Evolutionary conservation across 2,113 vertebrate species (phyloP).

Genomic region (Ifrita kowaldi): DNA sequence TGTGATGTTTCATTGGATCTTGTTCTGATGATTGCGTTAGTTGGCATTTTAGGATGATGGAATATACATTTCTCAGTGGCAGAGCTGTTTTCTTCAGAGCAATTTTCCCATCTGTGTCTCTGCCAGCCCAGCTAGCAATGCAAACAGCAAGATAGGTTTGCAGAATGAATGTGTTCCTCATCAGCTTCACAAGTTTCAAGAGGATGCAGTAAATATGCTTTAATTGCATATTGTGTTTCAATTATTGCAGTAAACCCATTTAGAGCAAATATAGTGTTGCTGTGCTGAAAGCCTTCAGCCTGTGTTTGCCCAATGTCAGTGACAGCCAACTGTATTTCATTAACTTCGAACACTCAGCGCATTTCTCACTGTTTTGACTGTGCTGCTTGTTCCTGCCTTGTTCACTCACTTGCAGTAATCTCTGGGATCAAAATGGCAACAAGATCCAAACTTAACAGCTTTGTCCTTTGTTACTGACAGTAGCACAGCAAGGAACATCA

Average conservation of each 20-base stretch:
- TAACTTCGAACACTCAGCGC: neutral
- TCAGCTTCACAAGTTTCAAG: neutral
- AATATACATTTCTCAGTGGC: neutral
- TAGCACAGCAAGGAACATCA: neutral
- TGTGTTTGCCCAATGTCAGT: neutral
- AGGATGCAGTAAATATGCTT: constrained; percentile 27
- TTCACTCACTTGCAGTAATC: neutral
- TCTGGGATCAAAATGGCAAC: neutral
- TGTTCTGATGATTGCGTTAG: neutral
- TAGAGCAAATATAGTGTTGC: neutral
- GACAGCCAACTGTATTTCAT: constrained; percentile 17
- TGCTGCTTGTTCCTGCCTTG: neutral
- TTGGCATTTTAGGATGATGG: constrained; percentile 11
- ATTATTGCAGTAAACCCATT: constrained; percentile 21
- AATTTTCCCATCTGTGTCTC: neutral
- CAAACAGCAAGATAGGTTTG: neutral
- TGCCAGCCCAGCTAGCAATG: neutral
- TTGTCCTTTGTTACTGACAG: neutral
- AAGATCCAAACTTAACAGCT: neutral
- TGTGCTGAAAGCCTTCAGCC: constrained; percentile 2
- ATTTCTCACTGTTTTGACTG: constrained; percentile 1
- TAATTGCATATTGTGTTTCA: constrained; percentile 45
- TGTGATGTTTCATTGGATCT: neutral
- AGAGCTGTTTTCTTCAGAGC: neutral
- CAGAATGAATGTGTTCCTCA: neutral